Percentiles rank a stretch among this genome's conserved stretches.
These are phyloP conservation scores for Anolis sagrei DNA, from an alignment of 2,113 vertebrate genomes.

Conservation along the genomic window DNA sequence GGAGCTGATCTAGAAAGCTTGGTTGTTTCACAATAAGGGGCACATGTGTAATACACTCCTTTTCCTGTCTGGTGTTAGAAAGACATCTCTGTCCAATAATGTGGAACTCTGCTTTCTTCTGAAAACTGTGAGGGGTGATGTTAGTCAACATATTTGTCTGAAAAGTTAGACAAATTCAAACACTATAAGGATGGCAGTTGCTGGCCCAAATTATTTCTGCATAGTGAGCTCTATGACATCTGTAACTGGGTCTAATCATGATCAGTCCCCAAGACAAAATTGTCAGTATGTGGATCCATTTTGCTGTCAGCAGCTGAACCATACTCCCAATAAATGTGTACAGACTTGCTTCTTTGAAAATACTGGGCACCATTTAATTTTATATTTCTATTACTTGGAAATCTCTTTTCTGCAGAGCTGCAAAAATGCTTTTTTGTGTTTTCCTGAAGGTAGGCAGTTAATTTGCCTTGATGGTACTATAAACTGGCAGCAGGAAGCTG, in stretches of 20 bases:
- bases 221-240: background rate
- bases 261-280: background rate
- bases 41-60: background rate
- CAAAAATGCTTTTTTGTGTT: background rate
- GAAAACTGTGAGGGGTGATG: background rate
- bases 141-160: background rate
- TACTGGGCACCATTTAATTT: background rate
- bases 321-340: background rate
- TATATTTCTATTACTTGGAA: conserved; percentile 24
- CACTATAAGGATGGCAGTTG: background rate
- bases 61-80: background rate
- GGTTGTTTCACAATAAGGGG: too few relatives aligned
- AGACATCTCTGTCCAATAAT: background rate
- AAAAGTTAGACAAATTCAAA: background rate
- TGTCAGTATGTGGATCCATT: too few relatives aligned
- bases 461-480: conserved; percentile 38
- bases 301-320: background rate
- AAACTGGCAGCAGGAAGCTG: background rate
- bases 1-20: too few relatives aligned
- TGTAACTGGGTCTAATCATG: background rate
- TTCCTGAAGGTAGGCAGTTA: conserved; percentile 8
- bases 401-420: background rate
- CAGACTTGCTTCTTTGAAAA: conserved; percentile 4
- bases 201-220: background rate
- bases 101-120: background rate